phyloP scores from a whole-genome alignment of 1,140 invertebrate species.

The Drosophila gunungcola region DNA sequence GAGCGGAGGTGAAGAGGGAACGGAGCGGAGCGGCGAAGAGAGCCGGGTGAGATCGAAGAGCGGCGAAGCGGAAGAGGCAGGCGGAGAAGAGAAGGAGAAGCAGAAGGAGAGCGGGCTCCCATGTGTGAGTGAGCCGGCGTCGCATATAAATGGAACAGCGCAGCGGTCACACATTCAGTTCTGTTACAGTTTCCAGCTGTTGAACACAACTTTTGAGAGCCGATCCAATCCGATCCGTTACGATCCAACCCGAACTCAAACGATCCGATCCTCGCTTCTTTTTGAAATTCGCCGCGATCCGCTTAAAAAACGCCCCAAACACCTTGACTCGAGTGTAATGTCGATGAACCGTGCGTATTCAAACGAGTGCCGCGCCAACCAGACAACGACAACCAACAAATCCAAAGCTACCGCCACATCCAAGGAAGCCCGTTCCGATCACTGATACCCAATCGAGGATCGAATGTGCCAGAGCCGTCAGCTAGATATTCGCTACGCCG shows the following conservation, averaged over 20 bases:
- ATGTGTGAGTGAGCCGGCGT: constrained; percentile 23
- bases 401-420: constrained; percentile 12
- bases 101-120: constrained; percentile 8
- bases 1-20: not conserved
- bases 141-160: constrained; percentile 73
- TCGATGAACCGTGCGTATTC: constrained; percentile 77
- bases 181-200: constrained; percentile 80
- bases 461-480: constrained; percentile 63
- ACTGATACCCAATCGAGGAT: constrained; percentile 11
- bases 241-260: constrained; percentile 2
- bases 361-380: constrained; percentile 65
- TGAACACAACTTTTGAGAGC: constrained; percentile 65
- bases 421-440: constrained; percentile 12
- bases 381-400: constrained; percentile 29
- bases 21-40: constrained; percentile 17
- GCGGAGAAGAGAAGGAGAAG: constrained; percentile 15
- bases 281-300: constrained; percentile 11
- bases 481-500: constrained; percentile 65
- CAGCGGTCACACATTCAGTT: constrained; percentile 56
- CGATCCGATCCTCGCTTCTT: constrained; percentile 45
- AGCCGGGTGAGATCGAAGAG: constrained; percentile 21
- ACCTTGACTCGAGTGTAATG: constrained; percentile 77
- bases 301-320: constrained; percentile 25
- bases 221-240: constrained; percentile 1
- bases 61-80: constrained; percentile 29